Conservation (phyloP, 2,888 invertebrate genomes). For the Machimus atricapillus region DNA sequence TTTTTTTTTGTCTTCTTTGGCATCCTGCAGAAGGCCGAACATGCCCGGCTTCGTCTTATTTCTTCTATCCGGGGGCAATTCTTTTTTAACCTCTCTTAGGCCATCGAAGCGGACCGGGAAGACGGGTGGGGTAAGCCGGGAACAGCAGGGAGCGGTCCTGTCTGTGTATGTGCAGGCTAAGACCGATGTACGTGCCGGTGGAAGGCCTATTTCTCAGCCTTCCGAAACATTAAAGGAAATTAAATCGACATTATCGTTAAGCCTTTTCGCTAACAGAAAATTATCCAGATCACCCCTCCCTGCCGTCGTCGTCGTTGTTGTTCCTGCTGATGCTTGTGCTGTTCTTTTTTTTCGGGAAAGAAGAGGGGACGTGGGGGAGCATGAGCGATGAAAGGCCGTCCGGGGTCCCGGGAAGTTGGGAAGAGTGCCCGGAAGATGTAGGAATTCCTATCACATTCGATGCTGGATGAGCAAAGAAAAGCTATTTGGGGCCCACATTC, state of each 20-base stretch:
- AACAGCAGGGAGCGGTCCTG: background rate
- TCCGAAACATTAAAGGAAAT: constrained; percentile 44
- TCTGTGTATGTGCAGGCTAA: background rate
- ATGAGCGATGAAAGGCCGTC: background rate
- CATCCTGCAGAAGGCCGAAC: background rate
- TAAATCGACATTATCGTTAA: constrained; percentile 46
- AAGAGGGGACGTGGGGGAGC: no score
- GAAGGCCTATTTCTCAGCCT: constrained; percentile 36
- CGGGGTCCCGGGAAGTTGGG: background rate
- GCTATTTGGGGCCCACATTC: background rate
- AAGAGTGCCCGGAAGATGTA: background rate
- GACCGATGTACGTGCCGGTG: constrained; percentile 21
- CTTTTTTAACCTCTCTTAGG: constrained; percentile 11
- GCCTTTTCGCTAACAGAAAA: constrained; percentile 45
- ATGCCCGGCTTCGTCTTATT: background rate
- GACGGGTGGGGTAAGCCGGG: background rate
- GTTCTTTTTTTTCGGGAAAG: background rate
- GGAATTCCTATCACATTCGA: constrained; percentile 10
- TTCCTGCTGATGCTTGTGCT: background rate
- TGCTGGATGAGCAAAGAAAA: background rate
- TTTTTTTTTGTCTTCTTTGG: background rate
- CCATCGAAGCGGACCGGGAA: background rate
- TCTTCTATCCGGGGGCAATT: constrained; percentile 22
- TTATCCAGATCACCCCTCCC: constrained; percentile 18
- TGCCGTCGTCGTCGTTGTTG: background rate